Percentiles rank a stretch among this genome's conserved stretches.
phyloP scores from a whole-genome alignment of 2,113 vertebrate species.

The Thunnus thynnus region DNA sequence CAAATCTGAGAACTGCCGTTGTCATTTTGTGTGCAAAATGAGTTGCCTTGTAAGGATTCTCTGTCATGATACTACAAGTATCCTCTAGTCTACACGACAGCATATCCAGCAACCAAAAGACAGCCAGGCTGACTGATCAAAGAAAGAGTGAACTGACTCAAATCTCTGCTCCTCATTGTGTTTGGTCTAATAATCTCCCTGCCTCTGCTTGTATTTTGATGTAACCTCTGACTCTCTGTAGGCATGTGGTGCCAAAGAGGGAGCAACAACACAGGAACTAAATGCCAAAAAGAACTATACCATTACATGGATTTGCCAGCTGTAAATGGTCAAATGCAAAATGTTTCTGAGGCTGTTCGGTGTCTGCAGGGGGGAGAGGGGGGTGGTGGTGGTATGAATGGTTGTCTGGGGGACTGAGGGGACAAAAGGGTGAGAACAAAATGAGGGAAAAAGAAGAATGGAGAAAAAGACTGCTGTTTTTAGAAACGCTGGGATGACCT shows the following conservation, averaged over 20 bases:
- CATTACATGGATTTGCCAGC: conserved; percentile 4
- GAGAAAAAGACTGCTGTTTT: conserved; percentile 12
- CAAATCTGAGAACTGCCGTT: not conserved
- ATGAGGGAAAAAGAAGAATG: conserved; percentile 18
- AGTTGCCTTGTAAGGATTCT: conserved; percentile 48
- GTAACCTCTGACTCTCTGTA: conserved; percentile 41
- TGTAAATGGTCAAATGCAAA: not conserved
- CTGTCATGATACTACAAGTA: conserved; percentile 70
- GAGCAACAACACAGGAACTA: not conserved
- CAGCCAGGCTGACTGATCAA: conserved; percentile 69
- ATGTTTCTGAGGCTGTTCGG: conserved; percentile 10
- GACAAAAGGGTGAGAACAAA: conserved; percentile 24
- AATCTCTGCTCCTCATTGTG: conserved; percentile 47
- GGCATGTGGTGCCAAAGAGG: not conserved
- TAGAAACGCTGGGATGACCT: not conserved
- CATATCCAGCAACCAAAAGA: conserved; percentile 64
- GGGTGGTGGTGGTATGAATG: not conserved
- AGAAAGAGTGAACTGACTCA: conserved; percentile 62
- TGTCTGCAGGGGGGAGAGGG: conserved; percentile 2
- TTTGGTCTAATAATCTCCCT: conserved; percentile 40
- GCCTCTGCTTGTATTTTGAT: conserved; percentile 38
- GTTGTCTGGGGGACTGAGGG: no score
- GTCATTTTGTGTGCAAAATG: conserved; percentile 24
- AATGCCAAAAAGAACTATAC: not conserved
- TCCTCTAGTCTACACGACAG: conserved; percentile 60